Percentiles rank a stretch among this genome's conserved stretches.
Conservation (phyloP, 2,888 invertebrate species). For the Onchidella celtica region DNA sequence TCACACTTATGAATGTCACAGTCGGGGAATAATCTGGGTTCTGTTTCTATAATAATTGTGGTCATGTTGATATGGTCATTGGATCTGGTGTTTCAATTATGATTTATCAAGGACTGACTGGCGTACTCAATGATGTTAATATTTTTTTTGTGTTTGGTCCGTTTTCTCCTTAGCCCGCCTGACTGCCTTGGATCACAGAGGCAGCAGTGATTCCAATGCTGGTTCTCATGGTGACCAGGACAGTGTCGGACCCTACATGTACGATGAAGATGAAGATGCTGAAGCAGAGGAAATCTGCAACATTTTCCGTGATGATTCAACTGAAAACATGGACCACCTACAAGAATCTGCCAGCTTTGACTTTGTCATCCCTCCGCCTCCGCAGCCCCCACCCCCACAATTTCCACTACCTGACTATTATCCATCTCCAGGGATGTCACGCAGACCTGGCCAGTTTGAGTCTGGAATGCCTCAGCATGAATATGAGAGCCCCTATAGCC, state of each 20-base stretch:
- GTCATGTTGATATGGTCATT: no score
- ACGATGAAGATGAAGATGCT: conserved; percentile 70
- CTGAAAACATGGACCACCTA: conserved; percentile 68
- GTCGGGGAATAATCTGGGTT: no score
- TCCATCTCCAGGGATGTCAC: conserved; percentile 61
- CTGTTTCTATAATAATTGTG: no score
- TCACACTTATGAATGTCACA: no score
- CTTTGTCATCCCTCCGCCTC: conserved; percentile 70
- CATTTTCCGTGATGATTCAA: conserved; percentile 66
- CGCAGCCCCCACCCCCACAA: conserved; percentile 67
- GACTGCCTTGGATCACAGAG: conserved; percentile 55
- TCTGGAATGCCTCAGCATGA: conserved; percentile 55
- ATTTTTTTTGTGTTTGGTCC: no score
- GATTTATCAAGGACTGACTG: no score
- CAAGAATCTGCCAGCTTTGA: conserved; percentile 73
- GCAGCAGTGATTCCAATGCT: conserved; percentile 64
- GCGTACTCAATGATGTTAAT: no score
- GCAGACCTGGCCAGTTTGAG: conserved; percentile 53
- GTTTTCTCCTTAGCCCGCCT: no score
- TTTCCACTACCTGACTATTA: conserved; percentile 63
- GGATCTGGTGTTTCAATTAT: no score
- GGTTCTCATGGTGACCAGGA: conserved; percentile 61
- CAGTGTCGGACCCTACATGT: conserved; percentile 65
- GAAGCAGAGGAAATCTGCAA: conserved; percentile 73
- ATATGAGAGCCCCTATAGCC: conserved; percentile 36